Conservation (phyloP, 2,113 vertebrate species). For the Catharus minimus region DNA sequence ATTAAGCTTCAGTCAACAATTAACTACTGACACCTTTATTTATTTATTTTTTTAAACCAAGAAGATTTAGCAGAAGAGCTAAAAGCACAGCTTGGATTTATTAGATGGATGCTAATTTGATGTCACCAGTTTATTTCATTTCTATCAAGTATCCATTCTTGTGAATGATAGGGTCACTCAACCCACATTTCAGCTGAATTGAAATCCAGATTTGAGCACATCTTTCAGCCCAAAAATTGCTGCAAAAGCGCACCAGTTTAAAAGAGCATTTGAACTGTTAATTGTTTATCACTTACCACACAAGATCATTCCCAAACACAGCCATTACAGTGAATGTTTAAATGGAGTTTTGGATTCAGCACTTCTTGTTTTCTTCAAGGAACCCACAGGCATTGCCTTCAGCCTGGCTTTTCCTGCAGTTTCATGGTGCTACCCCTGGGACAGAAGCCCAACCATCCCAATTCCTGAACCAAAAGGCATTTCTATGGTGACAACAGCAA, state of each 20-base stretch:
- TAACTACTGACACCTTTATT: slow-evolving; percentile 49
- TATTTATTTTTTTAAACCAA: neutral
- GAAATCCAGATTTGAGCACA: neutral
- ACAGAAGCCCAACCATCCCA: neutral
- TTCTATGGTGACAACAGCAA: neutral
- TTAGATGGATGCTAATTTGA: neutral
- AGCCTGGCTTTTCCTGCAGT: neutral
- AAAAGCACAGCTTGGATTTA: neutral
- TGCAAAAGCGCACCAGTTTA: neutral
- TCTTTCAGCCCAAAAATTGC: neutral
- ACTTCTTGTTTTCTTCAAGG: neutral
- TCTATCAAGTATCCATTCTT: neutral
- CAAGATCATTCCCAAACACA: neutral
- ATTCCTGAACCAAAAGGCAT: neutral
- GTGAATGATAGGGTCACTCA: neutral
- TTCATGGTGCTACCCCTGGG: neutral
- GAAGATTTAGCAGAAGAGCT: neutral
- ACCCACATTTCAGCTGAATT: neutral
- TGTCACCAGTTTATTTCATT: neutral
- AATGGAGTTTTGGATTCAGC: neutral
- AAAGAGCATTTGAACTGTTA: neutral
- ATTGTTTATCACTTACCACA: neutral
- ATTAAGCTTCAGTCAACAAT: slow-evolving; percentile 77
- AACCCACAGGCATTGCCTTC: neutral
- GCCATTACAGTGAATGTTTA: neutral